These are phyloP conservation scores for Centropus bengalensis DNA, from an alignment of 2,113 vertebrate species.

Conservation along the genomic window DNA sequence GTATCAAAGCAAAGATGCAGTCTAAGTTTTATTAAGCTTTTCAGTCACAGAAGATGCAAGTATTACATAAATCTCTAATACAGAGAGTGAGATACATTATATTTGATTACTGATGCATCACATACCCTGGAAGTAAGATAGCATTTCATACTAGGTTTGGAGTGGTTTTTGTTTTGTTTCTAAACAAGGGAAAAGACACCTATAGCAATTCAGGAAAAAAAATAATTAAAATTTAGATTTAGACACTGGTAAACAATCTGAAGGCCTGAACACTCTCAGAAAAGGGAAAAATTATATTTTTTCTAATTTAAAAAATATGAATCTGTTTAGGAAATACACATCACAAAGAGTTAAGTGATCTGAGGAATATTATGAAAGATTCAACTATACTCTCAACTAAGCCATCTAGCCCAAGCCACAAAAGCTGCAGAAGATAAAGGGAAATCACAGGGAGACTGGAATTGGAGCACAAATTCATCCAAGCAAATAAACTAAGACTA, in stretches of 20 bases:
- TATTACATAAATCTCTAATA: neutral
- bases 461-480: neutral
- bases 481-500: neutral
- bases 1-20: conserved; percentile 23
- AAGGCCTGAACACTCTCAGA: neutral
- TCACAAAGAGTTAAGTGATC: neutral
- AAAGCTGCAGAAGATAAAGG: neutral
- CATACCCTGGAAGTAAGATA: neutral
- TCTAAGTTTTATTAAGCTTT: conserved; percentile 34
- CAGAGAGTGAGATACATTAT: neutral
- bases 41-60: neutral
- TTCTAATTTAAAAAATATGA: no score
- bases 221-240: neutral
- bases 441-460: neutral
- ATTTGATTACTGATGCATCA: neutral
- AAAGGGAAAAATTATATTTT: neutral
- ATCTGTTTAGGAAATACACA: neutral
- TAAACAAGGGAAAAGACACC: neutral
- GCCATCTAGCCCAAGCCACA: neutral
- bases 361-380: neutral
- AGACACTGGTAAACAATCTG: neutral
- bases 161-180: neutral
- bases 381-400: neutral
- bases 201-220: neutral
- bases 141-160: neutral